Evolutionary conservation across 2,797 vertebrate genomes (phyloP), one percentile per base, ranked within the genome.

Genomic region (Anas georgica): DNA sequence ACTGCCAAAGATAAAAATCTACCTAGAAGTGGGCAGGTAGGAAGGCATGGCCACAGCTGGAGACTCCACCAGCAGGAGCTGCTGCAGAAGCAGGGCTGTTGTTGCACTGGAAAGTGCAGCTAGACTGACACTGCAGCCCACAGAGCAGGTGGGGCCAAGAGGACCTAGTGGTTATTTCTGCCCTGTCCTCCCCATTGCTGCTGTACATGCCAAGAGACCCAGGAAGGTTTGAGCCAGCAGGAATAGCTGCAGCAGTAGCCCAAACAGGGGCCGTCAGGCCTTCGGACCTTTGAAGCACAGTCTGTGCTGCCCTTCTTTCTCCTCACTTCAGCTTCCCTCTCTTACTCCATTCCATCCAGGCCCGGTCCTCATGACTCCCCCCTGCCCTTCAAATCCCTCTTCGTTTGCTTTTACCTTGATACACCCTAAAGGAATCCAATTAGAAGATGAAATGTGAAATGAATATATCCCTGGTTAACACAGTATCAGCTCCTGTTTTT

Each of bases 171-270:
- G 31, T 50, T 56, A 50, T 56, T 88, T 74, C 55, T 83, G 67
- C 25, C 28, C 39, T n/a, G 52, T 79, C n/a, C 48, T 56, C 41
- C 60, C 37, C 39, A 7, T 46, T 77, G 39, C 45, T 76, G 45
- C n/a, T 3, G 2, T 46, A n/a, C 10, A 0, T 16, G 60, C 18
- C 60, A 28, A 63, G n/a, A 56, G 31, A 64, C 12, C 14, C 1
- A 0, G 31, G 46, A 54, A 67, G 41, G 41, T 50, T 4, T 88
- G 58, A 76, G 54, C 63, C 60, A 50, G 46, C 1, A 1, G 48
- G 39, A 82, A 39, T 1, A 73, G 37, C 37, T 86, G 72, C 77
- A 62, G 82, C 59, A 67, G 58, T 12, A 60, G 37, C 46, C 28
- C 41, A 37, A 21, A 28, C 8, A 16, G 60, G 15, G 25, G 45